Evolutionary conservation across 2,797 vertebrate genomes (phyloP).

Genomic region (Ciconia nigra): DNA sequence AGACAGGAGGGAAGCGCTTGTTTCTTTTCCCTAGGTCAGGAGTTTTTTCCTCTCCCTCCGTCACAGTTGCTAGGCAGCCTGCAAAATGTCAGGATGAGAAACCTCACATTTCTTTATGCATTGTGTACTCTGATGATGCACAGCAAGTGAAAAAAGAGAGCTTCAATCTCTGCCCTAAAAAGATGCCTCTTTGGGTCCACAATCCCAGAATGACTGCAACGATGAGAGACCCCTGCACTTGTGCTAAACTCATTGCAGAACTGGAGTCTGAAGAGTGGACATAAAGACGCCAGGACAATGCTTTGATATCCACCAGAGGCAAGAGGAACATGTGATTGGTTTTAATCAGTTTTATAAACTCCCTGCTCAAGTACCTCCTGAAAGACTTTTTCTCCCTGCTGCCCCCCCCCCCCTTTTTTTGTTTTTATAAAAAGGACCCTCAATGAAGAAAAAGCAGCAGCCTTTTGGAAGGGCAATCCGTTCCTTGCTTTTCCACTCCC

Average conservation of each 20-base stretch:
- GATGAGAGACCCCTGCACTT: not conserved
- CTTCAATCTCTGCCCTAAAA: not conserved
- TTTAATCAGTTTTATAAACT: not conserved
- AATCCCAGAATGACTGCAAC: not conserved
- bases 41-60: not conserved
- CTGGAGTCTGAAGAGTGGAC: not conserved
- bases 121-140: not conserved
- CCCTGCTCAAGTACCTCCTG: not conserved
- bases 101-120: not conserved
- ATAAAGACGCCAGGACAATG: not conserved
- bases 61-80: slow-evolving; percentile 31
- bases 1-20: not conserved
- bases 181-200: not conserved
- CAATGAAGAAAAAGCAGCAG: not conserved
- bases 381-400: not conserved
- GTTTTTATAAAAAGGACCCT: not conserved
- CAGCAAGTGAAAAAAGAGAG: not conserved
- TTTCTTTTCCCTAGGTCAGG: not conserved
- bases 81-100: not conserved
- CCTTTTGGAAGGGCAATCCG: not conserved
- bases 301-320: not conserved
- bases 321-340: not conserved
- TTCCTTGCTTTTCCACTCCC: not conserved
- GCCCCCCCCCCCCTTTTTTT: not conserved
- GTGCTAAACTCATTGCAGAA: not conserved